Evolutionary conservation across 2,113 vertebrate species (phyloP).

Genomic region (Mandrillus leucophaeus): DNA sequence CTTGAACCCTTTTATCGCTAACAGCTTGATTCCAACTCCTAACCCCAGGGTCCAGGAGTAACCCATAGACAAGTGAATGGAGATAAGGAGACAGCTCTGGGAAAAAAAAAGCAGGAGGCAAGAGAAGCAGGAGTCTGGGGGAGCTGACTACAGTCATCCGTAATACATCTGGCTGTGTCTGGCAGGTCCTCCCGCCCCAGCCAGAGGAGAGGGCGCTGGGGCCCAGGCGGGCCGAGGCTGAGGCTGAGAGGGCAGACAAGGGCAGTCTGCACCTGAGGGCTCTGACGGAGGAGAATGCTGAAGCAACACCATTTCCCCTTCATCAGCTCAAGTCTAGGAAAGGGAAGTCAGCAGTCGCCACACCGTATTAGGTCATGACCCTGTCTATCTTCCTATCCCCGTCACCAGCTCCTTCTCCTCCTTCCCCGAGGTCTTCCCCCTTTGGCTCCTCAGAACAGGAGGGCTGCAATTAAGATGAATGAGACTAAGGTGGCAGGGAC

Average conservation of each 20-base stretch:
- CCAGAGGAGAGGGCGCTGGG: neutral
- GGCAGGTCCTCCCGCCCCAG: neutral
- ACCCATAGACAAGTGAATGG: too few species aligned
- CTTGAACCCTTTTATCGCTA: neutral
- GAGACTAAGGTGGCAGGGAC: neutral
- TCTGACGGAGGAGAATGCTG: neutral
- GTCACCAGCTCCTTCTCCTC: neutral
- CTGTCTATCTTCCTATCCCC: neutral
- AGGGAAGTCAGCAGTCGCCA: constrained; percentile 40
- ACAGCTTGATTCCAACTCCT: neutral
- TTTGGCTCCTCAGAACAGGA: neutral
- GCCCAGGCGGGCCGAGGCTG: neutral
- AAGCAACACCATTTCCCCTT: neutral
- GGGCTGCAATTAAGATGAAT: neutral
- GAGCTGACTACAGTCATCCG: neutral
- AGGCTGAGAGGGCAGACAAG: neutral
- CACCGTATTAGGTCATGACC: neutral
- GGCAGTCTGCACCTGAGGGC: neutral
- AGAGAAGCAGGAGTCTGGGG: neutral
- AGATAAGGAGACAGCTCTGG: neutral
- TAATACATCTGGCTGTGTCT: neutral
- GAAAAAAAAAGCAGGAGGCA: too few species aligned
- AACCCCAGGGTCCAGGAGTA: neutral
- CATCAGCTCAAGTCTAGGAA: neutral
- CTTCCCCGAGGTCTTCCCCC: neutral